Percentiles rank a stretch among this genome's conserved stretches.
Evolutionary conservation across 2,113 vertebrate species (phyloP).

Genomic region (Larimichthys crocea): DNA sequence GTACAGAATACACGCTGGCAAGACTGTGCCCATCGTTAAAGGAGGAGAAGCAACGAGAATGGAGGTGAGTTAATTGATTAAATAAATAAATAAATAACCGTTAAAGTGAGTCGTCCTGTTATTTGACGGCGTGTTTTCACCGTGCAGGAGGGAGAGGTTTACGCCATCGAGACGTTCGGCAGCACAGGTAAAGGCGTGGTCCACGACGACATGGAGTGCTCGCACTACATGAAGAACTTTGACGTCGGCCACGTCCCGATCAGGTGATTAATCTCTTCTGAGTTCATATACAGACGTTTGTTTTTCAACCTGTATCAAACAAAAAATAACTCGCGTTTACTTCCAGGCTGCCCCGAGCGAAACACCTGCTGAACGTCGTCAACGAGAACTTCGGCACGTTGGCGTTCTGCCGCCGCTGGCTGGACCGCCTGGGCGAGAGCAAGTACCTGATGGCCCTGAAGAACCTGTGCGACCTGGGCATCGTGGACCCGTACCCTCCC

Average conservation of each 20-base stretch:
- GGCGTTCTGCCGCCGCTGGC: slow-evolving; percentile 98
- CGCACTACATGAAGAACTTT: slow-evolving; percentile 99
- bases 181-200: slow-evolving; percentile 99
- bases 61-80: slow-evolving; percentile 85
- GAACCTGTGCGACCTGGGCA: slow-evolving; percentile 99
- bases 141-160: slow-evolving; percentile 95
- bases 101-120: neutral
- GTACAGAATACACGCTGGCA: slow-evolving; percentile 98
- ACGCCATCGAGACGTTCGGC: slow-evolving; percentile 99
- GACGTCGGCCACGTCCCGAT: slow-evolving; percentile 99
- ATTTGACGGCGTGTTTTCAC: neutral
- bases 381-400: slow-evolving; percentile 98
- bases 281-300: too few species aligned
- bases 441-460: slow-evolving; percentile 99
- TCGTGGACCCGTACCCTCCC: slow-evolving; percentile 97
- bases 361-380: slow-evolving; percentile 96
- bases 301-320: too few species aligned
- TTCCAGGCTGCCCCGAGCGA: slow-evolving; percentile 92
- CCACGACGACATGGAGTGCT: slow-evolving; percentile 99
- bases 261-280: slow-evolving; percentile 77
- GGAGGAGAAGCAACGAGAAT: slow-evolving; percentile 98
- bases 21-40: slow-evolving; percentile 99
- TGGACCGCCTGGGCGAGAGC: slow-evolving; percentile 98
- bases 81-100: too few species aligned
- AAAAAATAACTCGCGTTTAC: too few species aligned